Conservation (phyloP, 30 jellyfish, hydroid and myxozoan genomes). For the Nemopilema nomurai region DNA sequence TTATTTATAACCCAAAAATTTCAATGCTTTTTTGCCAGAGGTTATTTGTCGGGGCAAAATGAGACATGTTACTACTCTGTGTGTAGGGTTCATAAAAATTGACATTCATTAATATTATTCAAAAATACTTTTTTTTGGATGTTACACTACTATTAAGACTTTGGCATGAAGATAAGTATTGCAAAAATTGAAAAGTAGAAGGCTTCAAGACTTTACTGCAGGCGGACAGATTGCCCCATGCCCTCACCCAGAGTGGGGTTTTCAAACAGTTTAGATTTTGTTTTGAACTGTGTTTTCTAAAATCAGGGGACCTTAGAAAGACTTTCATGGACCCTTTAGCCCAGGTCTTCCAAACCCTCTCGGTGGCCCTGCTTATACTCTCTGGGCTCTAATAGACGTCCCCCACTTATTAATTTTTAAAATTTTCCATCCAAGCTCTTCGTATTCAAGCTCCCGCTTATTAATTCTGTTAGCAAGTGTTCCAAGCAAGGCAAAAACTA, state of each 20-base stretch:
- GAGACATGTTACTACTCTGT: not conserved
- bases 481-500: not conserved
- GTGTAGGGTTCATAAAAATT: not conserved
- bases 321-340: too few species aligned
- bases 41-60: not conserved
- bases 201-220: not conserved
- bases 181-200: not conserved
- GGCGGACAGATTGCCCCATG: too few species aligned
- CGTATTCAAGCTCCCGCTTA: not conserved
- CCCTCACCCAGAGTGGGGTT: too few species aligned
- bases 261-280: too few species aligned
- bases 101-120: not conserved
- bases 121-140: not conserved
- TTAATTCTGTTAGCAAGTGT: not conserved
- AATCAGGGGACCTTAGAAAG: too few species aligned
- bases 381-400: too few species aligned
- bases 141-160: too few species aligned
- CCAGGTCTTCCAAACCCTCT: too few species aligned
- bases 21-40: not conserved
- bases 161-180: too few species aligned
- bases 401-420: not conserved
- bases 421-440: not conserved
- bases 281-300: too few species aligned
- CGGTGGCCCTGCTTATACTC: too few species aligned
- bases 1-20: not conserved